Percentiles rank a stretch among this genome's conserved stretches.
These are phyloP conservation scores for Rhabdornis inornatus DNA, from an alignment of 2,113 vertebrate genomes.

Conservation along the genomic window DNA sequence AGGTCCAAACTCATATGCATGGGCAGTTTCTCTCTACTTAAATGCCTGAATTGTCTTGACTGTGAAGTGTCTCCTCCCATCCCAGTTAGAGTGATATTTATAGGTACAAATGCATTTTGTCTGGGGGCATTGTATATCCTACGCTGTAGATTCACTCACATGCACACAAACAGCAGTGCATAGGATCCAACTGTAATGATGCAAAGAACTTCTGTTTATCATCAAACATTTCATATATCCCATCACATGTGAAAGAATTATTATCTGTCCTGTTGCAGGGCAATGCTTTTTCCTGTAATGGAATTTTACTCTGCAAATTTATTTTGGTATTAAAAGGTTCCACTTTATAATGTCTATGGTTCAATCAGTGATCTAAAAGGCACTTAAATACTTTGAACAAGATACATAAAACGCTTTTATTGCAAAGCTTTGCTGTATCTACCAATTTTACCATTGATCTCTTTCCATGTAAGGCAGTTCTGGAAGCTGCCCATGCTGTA, in stretches of 20 bases:
- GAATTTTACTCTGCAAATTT: constrained; percentile 78
- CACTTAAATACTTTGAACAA: constrained; percentile 82
- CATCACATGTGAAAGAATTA: constrained; percentile 74
- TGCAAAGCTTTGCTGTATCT: constrained; percentile 75
- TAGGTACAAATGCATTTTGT: constrained; percentile 14
- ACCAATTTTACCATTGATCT: constrained; percentile 76
- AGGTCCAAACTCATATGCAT: constrained; percentile 19
- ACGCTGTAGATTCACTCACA: not conserved
- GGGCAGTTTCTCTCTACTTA: not conserved
- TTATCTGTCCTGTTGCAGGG: constrained; percentile 73
- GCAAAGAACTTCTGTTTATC: constrained; percentile 76
- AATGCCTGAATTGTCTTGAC: not conserved
- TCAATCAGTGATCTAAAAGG: constrained; percentile 83
- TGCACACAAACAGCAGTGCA: not conserved
- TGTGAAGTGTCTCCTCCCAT: not conserved
- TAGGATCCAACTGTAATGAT: not conserved
- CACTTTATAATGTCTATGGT: constrained; percentile 79
- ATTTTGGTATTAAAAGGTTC: constrained; percentile 81
- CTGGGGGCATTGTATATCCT: not conserved
- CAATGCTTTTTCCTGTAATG: constrained; percentile 75
- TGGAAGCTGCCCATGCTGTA: constrained; percentile 64
- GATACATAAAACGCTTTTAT: constrained; percentile 79
- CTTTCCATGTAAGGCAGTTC: constrained; percentile 67
- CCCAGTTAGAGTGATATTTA: not conserved
- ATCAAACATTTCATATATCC: constrained; percentile 76